phyloP scores from a whole-genome alignment of 2,113 vertebrate species.

The Lynx canadensis region DNA sequence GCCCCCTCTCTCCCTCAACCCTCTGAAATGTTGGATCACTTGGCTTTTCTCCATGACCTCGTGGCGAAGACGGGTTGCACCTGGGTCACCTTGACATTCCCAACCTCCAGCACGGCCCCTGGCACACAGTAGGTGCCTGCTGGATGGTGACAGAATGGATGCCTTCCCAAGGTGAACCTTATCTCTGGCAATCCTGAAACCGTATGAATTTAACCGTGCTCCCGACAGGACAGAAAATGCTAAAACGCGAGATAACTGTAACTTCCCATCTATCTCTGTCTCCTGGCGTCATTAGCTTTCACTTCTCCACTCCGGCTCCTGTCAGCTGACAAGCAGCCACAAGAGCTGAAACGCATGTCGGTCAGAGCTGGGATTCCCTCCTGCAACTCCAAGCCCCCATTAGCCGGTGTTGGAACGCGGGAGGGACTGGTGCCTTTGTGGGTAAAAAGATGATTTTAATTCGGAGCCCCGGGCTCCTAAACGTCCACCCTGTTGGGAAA shows the following conservation, averaged over 20 bases:
- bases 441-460: not conserved
- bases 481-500: not conserved
- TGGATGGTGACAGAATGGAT: not conserved
- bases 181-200: not conserved
- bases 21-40: not conserved
- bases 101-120: not conserved
- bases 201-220: not conserved
- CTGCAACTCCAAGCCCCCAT: not conserved
- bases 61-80: not conserved
- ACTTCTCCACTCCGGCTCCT: not conserved
- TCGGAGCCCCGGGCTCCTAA: not conserved
- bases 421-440: not conserved
- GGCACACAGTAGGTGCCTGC: not conserved
- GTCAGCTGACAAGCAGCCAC: not conserved
- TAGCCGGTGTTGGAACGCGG: not conserved
- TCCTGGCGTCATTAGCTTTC: not conserved
- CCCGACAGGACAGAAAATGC: not conserved
- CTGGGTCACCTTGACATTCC: not conserved
- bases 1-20: rapidly evolving
- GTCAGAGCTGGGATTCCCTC: not conserved
- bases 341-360: rapidly evolving
- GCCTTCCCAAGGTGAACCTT: not conserved
- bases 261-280: conserved; percentile 17
- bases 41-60: not conserved
- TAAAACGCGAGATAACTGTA: not conserved